These are phyloP conservation scores for Tinea trinotella DNA, from an alignment of 2,888 invertebrate genomes.

Conservation along the genomic window DNA sequence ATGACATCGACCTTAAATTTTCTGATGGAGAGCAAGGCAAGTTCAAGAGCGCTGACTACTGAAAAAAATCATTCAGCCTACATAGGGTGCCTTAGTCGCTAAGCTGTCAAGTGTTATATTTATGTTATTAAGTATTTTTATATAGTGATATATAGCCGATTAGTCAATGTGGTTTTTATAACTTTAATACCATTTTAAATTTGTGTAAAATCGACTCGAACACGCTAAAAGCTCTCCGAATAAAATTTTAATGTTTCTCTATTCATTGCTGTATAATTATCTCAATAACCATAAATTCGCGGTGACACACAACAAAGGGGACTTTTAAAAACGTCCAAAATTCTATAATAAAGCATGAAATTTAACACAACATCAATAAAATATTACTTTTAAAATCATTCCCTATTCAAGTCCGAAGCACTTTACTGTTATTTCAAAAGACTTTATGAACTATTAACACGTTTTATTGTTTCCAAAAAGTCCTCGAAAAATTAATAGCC, in stretches of 20 bases:
- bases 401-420: constrained; percentile 36
- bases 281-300: constrained; percentile 44
- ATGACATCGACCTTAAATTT: no score
- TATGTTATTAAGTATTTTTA: no score
- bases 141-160: neutral
- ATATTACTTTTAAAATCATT: constrained; percentile 48
- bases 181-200: neutral
- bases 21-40: no score
- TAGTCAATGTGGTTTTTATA: neutral
- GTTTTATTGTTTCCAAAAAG: constrained; percentile 53
- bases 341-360: constrained; percentile 51
- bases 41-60: no score
- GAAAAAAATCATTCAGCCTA: no score
- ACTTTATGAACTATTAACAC: constrained; percentile 27
- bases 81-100: no score
- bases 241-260: constrained; percentile 5
- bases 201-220: neutral
- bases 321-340: constrained; percentile 29
- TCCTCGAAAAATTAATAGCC: constrained; percentile 35
- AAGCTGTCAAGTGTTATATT: no score
- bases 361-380: constrained; percentile 43
- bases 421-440: constrained; percentile 21
- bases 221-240: constrained; percentile 8
- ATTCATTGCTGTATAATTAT: constrained; percentile 8
- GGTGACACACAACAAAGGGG: constrained; percentile 43